These are phyloP conservation scores for Eristalis arbustorum DNA, from an alignment of 2,888 invertebrate genomes.

Conservation along the genomic window DNA sequence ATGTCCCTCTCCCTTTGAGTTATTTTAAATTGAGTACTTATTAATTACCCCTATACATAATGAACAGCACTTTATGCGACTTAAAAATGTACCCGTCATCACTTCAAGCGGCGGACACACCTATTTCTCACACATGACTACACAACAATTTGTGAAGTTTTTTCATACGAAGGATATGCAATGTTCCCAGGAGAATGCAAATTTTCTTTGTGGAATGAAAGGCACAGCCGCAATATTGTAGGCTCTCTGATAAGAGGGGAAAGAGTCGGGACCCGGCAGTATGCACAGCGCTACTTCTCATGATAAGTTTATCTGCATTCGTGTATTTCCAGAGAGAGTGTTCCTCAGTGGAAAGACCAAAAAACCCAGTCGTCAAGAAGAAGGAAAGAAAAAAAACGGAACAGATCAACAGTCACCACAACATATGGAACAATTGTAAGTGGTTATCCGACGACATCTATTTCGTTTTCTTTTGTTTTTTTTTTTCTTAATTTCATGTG, in stretches of 20 bases:
- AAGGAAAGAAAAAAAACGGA: not conserved
- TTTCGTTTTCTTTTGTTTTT: not conserved
- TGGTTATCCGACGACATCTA: constrained; percentile 10
- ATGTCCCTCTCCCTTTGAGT: not conserved
- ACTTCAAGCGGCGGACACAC: not conserved
- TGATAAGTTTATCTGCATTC: constrained; percentile 45
- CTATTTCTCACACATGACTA: not conserved
- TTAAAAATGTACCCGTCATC: not conserved
- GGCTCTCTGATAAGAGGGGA: constrained; percentile 1
- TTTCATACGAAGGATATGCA: not conserved
- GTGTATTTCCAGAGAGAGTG: constrained; percentile 48
- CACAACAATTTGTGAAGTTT: not conserved
- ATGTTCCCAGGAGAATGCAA: not conserved
- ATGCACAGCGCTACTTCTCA: constrained; percentile 12
- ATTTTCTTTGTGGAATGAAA: not conserved
- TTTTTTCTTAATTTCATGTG: not conserved
- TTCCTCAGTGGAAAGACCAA: not conserved
- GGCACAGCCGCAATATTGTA: not conserved
- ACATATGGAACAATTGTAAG: constrained; percentile 5
- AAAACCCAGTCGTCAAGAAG: not conserved
- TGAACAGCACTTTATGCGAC: not conserved
- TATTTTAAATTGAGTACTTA: not conserved
- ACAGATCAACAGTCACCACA: constrained; percentile 13
- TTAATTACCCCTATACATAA: not conserved
- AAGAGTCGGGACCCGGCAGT: not conserved